Evolutionary conservation across 2,888 invertebrate genomes (phyloP), one percentile per base, ranked within the genome.

Genomic region (Eilema depressum): DNA sequence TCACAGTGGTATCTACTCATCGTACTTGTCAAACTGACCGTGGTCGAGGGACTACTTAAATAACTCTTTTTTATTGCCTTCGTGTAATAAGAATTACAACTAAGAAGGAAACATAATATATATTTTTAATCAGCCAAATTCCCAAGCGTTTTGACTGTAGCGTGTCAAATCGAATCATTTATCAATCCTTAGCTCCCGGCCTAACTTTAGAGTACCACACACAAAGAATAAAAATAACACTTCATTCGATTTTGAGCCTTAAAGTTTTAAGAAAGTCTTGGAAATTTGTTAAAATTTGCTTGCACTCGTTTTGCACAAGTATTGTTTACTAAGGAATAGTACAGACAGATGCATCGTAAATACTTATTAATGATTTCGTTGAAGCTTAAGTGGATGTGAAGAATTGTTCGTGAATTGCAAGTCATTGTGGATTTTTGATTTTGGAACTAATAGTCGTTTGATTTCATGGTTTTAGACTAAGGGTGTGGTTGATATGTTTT

Each of bases 341-440:
- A 85, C 79, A 78, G 71, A 90, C 91, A 92, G 92, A 92, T 92
- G 92, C 77, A 81, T 79, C 76, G 87, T 90, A 89, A 92, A 91
- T 90, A 89, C 87, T 83, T 89, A 91, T 91, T 89, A 91, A 92
- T 92, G 91, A 88, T 87, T 74, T 75, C 68, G 85, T 85, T 86
- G 85, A 85, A 86, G 85, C 83, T 84, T 81, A 84, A 84, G 87
- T 88, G 82, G 78, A 81, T 81, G 81, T 85, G 85, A 88, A 80
- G 86, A 86, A 85, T 81, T 69, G 79, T 83, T 77, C 70, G 70
- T 69, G 70, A 79, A 80, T 76, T 76, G 78, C 75, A 65, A 70
- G 75, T 84, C 83, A 82, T 72, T 80, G 80, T 73, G 69, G 74
- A 67, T 77, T 76, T 77, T 75, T 25, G 57, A 20, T 66, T 72